Conservation (phyloP, 2,113 vertebrate species). For the Cryptotis parvus region DNA sequence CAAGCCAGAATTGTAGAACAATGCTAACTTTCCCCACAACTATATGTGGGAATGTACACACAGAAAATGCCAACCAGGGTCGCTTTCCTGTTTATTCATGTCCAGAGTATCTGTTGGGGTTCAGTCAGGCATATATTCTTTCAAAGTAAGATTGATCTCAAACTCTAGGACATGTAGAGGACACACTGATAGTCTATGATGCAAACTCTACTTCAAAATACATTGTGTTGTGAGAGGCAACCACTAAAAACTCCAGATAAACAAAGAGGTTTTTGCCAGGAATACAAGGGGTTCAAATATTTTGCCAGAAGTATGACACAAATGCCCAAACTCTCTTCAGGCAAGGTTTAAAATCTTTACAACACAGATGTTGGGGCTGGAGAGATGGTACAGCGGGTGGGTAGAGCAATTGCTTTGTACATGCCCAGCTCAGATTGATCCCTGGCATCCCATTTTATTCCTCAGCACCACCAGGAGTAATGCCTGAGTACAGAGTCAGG, state of each 20-base stretch:
- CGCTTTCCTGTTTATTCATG: neutral
- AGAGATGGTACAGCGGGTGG: no score
- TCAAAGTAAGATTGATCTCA: neutral
- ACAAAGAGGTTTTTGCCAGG: slow-evolving; percentile 43
- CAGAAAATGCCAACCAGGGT: neutral
- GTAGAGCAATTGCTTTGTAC: no score
- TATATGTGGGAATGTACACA: neutral
- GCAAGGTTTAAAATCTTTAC: slow-evolving; percentile 41
- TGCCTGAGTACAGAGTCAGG: no score
- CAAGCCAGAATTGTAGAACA: neutral
- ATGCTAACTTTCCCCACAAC: neutral
- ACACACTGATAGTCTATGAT: neutral
- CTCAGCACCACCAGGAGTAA: no score
- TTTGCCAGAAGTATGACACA: neutral
- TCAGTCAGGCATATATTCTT: slow-evolving; percentile 1
- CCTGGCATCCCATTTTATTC: no score
- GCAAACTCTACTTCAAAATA: neutral
- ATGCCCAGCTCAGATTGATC: no score
- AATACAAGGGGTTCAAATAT: neutral
- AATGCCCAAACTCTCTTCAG: neutral
- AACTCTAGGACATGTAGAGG: neutral
- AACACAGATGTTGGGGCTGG: neutral
- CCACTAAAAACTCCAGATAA: neutral
- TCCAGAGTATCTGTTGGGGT: neutral
- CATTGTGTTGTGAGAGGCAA: neutral